phyloP scores from a whole-genome alignment of 2,113 vertebrate genomes.

The Barnardius zonarius region DNA sequence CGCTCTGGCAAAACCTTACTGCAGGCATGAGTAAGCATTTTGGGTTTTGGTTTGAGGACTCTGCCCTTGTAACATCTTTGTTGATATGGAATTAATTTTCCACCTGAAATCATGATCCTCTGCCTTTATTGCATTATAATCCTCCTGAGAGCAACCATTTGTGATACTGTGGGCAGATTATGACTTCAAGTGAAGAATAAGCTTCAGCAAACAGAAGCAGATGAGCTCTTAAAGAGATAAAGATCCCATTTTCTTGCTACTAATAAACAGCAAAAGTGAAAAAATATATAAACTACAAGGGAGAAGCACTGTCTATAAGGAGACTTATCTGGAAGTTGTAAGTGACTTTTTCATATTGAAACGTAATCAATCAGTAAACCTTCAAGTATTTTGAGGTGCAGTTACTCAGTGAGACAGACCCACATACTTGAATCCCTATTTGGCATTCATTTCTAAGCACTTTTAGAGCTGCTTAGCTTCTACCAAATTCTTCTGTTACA shows the following conservation, averaged over 20 bases:
- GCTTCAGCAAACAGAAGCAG: constrained; percentile 38
- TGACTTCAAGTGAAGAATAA: constrained; percentile 50
- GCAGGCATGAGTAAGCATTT: constrained; percentile 38
- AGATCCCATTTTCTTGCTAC: constrained; percentile 21
- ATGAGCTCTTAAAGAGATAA: constrained; percentile 64
- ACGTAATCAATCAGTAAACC: background rate
- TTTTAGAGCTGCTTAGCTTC: constrained; percentile 58
- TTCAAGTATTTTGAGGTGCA: background rate
- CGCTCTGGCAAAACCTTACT: background rate
- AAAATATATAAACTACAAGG: background rate
- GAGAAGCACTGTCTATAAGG: background rate
- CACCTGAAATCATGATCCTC: constrained; percentile 50
- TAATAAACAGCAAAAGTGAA: background rate
- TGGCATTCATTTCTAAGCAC: constrained; percentile 40
- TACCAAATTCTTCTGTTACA: constrained; percentile 52
- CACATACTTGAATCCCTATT: constrained; percentile 48
- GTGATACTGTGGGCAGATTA: constrained; percentile 58
- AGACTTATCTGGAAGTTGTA: background rate
- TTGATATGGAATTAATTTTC: constrained; percentile 34
- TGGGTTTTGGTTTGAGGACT: background rate
- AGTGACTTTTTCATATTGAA: background rate
- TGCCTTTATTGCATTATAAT: constrained; percentile 49
- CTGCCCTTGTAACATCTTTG: background rate
- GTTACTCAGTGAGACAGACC: background rate
- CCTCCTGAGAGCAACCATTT: constrained; percentile 31